These are phyloP conservation scores for Rhyzopertha dominica DNA, from an alignment of 1,140 invertebrate species.

Conservation along the genomic window DNA sequence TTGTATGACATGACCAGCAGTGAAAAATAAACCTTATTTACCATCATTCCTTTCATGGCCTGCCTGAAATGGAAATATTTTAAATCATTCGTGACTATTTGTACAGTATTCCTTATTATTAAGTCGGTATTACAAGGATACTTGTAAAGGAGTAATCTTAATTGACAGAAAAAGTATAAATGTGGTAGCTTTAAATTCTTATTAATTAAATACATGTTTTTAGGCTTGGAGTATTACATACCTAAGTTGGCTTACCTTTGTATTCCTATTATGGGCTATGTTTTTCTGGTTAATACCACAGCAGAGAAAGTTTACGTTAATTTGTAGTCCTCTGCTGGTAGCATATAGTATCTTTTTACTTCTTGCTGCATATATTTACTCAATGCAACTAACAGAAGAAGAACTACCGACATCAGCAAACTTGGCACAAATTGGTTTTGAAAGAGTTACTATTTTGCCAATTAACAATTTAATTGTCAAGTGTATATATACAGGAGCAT, in stretches of 20 bases:
- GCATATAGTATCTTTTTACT: constrained; percentile 84
- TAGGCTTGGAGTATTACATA: constrained; percentile 98
- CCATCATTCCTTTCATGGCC: too few species aligned
- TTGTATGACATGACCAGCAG: too few species aligned
- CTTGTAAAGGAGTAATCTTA: too few species aligned
- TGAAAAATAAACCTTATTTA: too few species aligned
- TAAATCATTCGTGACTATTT: too few species aligned
- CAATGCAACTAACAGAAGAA: constrained; percentile 77
- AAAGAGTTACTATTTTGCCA: constrained; percentile 62
- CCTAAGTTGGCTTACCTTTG: constrained; percentile 95
- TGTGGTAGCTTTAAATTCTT: not conserved
- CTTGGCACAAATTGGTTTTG: constrained; percentile 81
- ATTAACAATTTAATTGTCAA: constrained; percentile 79
- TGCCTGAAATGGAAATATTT: too few species aligned
- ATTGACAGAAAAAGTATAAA: too few species aligned
- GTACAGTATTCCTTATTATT: too few species aligned
- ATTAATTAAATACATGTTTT: too few species aligned
- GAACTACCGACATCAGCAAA: constrained; percentile 72
- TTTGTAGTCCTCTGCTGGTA: constrained; percentile 85
- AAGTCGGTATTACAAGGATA: too few species aligned
- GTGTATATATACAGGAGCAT: constrained; percentile 85
- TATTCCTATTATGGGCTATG: constrained; percentile 88
- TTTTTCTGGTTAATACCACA: constrained; percentile 95
- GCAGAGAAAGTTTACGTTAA: constrained; percentile 85
- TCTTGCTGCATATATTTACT: constrained; percentile 85